Conservation (phyloP, 2,797 vertebrate genomes). For the Lepilemur ruficaudatus region DNA sequence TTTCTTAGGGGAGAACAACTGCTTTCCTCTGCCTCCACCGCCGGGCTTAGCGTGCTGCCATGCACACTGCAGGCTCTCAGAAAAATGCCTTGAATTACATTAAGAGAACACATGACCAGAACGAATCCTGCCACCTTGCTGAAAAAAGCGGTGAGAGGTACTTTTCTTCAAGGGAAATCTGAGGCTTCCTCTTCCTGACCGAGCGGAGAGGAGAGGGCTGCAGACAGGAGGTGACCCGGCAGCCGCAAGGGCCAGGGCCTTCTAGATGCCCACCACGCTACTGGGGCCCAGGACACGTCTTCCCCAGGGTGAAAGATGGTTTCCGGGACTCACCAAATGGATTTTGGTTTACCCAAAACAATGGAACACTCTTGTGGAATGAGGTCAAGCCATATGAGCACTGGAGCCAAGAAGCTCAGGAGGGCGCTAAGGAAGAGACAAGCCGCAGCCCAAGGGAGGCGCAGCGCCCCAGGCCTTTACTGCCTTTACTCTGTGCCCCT, state of each 20-base stretch:
- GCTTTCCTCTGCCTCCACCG: neutral
- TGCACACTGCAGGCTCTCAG: neutral
- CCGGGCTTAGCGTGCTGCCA: neutral
- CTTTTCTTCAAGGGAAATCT: neutral
- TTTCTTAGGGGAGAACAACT: neutral
- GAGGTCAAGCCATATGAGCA: neutral
- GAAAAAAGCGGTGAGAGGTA: neutral
- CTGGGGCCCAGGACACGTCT: neutral
- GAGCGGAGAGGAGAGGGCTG: neutral
- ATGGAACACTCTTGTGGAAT: neutral
- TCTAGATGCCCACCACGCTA: neutral
- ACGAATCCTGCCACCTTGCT: neutral
- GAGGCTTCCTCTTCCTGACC: neutral
- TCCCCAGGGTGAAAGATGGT: neutral
- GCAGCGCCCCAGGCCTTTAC: neutral
- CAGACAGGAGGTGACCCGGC: neutral
- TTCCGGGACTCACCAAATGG: neutral
- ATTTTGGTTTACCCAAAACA: neutral
- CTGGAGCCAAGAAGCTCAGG: neutral
- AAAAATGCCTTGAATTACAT: neutral
- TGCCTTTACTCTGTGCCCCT: neutral
- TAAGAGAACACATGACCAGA: neutral
- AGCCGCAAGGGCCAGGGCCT: neutral
- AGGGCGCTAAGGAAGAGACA: neutral
- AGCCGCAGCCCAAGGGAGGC: neutral